These are phyloP conservation scores for Eutolmus rufibarbis DNA, from an alignment of 2,888 invertebrate species.

Conservation along the genomic window DNA sequence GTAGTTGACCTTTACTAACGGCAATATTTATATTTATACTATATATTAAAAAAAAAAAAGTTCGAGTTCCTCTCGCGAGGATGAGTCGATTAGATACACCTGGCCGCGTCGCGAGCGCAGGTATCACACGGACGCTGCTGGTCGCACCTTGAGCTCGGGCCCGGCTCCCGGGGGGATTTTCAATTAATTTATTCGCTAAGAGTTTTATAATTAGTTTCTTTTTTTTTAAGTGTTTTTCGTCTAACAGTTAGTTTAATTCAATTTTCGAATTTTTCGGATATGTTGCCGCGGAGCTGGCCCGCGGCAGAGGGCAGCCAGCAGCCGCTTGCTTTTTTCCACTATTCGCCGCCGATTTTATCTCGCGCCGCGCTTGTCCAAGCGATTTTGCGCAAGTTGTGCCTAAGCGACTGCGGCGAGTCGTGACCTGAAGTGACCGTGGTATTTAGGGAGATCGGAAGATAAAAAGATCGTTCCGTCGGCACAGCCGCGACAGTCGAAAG, in stretches of 20 bases:
- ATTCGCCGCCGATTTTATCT: not conserved
- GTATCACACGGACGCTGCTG: not conserved
- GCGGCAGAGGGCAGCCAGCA: not conserved
- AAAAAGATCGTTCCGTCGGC: not conserved
- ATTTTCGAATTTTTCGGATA: not conserved
- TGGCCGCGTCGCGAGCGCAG: not conserved
- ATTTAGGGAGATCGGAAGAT: not conserved
- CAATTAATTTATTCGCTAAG: not conserved
- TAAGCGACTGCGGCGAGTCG: not conserved
- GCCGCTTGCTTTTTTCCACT: not conserved
- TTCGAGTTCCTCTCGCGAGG: not conserved
- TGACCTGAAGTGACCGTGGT: conserved; percentile 8
- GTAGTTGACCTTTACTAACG: conserved; percentile 1
- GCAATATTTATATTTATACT: not conserved
- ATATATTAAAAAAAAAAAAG: conserved; percentile 22
- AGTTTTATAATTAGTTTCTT: not conserved
- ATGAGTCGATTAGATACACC: not conserved
- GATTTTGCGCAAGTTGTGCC: not conserved
- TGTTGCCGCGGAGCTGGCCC: not conserved
- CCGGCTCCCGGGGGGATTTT: not conserved
- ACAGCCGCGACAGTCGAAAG: not conserved
- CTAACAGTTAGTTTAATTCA: not conserved
- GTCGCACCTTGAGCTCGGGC: not conserved
- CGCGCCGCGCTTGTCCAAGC: not conserved
- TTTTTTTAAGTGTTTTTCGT: not conserved